Evolutionary conservation across 1,140 invertebrate species (phyloP), one percentile per base, ranked within the genome.

Genomic region (Aphelinus atriplicis): DNA sequence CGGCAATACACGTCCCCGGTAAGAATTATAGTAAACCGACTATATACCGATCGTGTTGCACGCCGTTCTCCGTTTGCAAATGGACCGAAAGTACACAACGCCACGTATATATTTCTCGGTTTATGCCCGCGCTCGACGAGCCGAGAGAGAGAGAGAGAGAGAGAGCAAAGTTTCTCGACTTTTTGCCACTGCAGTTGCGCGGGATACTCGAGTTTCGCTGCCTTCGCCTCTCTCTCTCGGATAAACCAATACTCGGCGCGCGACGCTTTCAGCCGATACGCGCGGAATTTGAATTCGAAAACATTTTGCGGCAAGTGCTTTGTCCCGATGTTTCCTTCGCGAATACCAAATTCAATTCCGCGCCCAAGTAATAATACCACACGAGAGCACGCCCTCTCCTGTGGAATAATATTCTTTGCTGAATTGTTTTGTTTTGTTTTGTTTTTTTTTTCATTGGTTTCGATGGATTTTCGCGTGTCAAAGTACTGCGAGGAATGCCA

Each of bases 1-100:
- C 45, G 47, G 63, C 64, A 57, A 42, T 58, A 58, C 45, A 73
- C 45, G 71, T 58, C 71, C 7, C 26, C n/a, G 42, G 7, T 4
- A 56, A 68, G 65, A 68, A 74, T 74, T 69, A 69, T 69, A 74
- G 66, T 55, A 56, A 68, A 61, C 46, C 64, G 26, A 67, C 62
- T 67, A 26, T 26, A 26, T 26, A 53, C 51, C 51, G 72, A 74
- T 74, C 65, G 65, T 63, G 60, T 73, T 67, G 72, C 64, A 46
- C 47, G 4, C 45, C n/a, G 6, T 68, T 57, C 53, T 60, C 57
- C 57, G 58, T 55, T 57, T 68, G 57, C 65, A 69, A 69, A 74
- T 56, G 72, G 58, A 69, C 51, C 65, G 51, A 63, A 56, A 69
- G 72, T 68, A 47, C 50, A 66, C 72, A 55, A 3, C 51, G 51